Percentiles rank a stretch among this genome's conserved stretches.
Evolutionary conservation across 1,140 invertebrate genomes (phyloP).

Genomic region (Caenorhabditis tropicalis): DNA sequence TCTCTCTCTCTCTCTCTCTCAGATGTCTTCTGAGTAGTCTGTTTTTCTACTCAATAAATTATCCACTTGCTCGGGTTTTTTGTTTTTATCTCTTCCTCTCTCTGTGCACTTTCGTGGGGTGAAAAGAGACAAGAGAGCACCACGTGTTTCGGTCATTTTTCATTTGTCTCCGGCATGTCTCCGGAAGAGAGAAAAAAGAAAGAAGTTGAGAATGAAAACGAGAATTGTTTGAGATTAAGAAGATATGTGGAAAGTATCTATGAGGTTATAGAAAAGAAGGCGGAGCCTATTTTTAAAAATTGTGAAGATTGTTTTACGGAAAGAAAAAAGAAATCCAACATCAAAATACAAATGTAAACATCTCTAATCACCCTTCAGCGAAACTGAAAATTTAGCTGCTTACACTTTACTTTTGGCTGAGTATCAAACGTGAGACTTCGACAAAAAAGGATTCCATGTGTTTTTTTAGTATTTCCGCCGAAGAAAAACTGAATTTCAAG

Average conservation of each 20-base stretch:
- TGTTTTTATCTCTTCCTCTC: neutral
- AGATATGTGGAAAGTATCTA: neutral
- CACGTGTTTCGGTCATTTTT: conserved; percentile 40
- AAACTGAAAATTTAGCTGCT: no score
- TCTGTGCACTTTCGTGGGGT: conserved; percentile 5
- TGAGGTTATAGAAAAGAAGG: no score
- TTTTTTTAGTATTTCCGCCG: no score
- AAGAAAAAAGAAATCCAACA: no score
- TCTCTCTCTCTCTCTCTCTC: neutral
- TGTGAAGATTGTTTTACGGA: no score
- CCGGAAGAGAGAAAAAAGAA: neutral
- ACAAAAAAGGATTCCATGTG: no score
- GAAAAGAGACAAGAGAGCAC: neutral
- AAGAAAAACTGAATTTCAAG: no score
- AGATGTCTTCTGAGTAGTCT: neutral
- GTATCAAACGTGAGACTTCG: no score
- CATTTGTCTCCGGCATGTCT: conserved; percentile 28
- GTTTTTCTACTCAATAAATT: conserved; percentile 31
- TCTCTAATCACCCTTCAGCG: no score
- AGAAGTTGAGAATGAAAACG: neutral
- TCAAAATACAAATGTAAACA: no score
- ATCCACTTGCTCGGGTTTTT: neutral
- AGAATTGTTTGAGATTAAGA: neutral
- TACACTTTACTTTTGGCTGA: no score
- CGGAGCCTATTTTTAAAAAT: no score